Conservation (phyloP, 2,888 invertebrate species). For the Iselma pallidipennis region DNA sequence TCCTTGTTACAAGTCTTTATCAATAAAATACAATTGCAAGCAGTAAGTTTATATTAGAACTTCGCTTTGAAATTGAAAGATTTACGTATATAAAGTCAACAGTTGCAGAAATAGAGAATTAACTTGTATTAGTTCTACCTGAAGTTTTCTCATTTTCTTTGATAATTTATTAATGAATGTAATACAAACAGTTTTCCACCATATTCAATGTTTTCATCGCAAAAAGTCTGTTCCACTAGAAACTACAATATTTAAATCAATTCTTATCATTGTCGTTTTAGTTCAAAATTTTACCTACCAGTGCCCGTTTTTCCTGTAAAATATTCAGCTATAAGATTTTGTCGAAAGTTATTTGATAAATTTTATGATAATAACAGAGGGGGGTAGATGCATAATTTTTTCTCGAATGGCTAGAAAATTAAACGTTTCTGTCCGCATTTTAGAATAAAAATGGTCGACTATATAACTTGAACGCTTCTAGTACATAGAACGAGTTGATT, state of each 20-base stretch:
- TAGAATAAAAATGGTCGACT: neutral
- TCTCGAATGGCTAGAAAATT: neutral
- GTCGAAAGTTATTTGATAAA: neutral
- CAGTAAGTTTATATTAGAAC: no score
- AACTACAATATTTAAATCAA: no score
- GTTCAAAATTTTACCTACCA: no score
- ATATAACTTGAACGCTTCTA: neutral
- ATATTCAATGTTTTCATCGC: no score
- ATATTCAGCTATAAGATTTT: no score
- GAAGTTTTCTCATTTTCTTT: neutral
- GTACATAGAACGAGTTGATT: constrained; percentile 23
- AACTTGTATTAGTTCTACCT: neutral
- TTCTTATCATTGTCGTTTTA: no score
- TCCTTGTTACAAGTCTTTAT: neutral
- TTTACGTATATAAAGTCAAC: neutral
- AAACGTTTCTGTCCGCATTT: neutral
- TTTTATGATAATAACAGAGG: no score
- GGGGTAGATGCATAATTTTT: neutral
- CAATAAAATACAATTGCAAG: no score
- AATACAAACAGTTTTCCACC: no score
- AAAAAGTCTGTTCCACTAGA: no score
- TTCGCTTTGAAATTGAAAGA: neutral
- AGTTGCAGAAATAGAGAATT: neutral
- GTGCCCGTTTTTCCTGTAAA: no score
- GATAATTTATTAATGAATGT: neutral